phyloP scores from a whole-genome alignment of 2,113 vertebrate genomes.

The Xiphophorus maculatus region DNA sequence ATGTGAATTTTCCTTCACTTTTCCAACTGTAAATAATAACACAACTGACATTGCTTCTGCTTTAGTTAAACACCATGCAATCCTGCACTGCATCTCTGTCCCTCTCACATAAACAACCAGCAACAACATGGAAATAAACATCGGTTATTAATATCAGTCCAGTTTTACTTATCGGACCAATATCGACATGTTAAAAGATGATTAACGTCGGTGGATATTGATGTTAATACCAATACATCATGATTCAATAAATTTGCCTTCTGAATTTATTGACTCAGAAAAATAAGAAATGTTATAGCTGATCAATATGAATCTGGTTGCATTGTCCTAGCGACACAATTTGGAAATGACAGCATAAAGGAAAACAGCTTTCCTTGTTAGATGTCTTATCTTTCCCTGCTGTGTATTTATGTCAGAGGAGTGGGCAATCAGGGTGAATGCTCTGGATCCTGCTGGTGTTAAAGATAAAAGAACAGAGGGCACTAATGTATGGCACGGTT shows the following conservation, averaged over 20 bases:
- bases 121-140: not conserved
- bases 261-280: not conserved
- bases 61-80: not conserved
- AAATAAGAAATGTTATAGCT: not conserved
- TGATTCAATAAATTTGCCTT: not conserved
- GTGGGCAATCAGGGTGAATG: conserved; percentile 11
- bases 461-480: conserved; percentile 46
- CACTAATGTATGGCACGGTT: conserved; percentile 53
- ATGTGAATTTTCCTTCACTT: not conserved
- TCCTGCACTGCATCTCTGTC: not conserved
- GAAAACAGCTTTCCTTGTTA: conserved; percentile 21
- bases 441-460: conserved; percentile 21
- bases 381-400: conserved; percentile 3
- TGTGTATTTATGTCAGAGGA: not conserved
- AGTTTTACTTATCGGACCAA: too few relatives aligned
- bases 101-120: not conserved
- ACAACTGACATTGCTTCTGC: not conserved
- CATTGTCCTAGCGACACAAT: not conserved
- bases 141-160: too few relatives aligned
- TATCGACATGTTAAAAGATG: too few relatives aligned
- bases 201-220: too few relatives aligned
- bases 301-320: not conserved
- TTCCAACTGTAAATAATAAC: not conserved
- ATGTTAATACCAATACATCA: too few relatives aligned
- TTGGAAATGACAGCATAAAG: not conserved